Conservation (phyloP, 2,888 invertebrate genomes). For the Rhingia campestris region DNA sequence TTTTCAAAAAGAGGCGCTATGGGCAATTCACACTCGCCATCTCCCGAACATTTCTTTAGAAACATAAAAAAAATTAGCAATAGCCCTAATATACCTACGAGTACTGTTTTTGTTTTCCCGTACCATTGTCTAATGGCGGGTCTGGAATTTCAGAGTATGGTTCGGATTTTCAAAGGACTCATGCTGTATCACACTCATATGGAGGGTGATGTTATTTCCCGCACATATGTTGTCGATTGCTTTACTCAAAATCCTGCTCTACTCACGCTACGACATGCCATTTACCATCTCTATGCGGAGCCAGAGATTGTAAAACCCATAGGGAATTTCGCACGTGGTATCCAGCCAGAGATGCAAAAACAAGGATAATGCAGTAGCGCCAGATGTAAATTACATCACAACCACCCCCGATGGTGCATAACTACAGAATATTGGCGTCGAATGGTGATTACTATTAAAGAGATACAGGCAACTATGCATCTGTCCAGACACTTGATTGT, state of each 20-base stretch:
- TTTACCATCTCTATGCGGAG: conserved; percentile 16
- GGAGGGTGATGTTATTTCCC: conserved; percentile 55
- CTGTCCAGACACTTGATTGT: conserved; percentile 26
- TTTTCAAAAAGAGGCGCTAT: conserved; percentile 60
- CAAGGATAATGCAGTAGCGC: conserved; percentile 51
- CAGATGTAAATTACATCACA: conserved; percentile 55
- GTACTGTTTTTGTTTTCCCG: conserved; percentile 14
- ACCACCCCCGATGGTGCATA: conserved; percentile 17
- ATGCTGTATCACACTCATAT: conserved; percentile 50
- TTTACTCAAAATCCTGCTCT: conserved; percentile 18
- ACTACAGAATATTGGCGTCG: conserved; percentile 16
- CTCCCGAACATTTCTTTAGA: conserved; percentile 41
- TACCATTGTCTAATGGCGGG: conserved; percentile 46
- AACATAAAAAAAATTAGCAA: conserved; percentile 61
- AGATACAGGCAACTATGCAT: not conserved
- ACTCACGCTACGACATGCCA: conserved; percentile 22
- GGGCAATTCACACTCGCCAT: conserved; percentile 46
- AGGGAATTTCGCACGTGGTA: conserved; percentile 57
- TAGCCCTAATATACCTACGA: conserved; percentile 17
- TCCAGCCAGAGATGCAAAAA: not conserved
- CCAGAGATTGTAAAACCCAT: conserved; percentile 46
- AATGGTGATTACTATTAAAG: conserved; percentile 7
- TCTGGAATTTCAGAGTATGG: conserved; percentile 58
- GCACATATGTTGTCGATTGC: conserved; percentile 69
- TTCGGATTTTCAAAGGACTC: conserved; percentile 60